Base-by-base conservation (phyloP, 2,888 invertebrate genomes). In the Pomacea canaliculata region DNA sequence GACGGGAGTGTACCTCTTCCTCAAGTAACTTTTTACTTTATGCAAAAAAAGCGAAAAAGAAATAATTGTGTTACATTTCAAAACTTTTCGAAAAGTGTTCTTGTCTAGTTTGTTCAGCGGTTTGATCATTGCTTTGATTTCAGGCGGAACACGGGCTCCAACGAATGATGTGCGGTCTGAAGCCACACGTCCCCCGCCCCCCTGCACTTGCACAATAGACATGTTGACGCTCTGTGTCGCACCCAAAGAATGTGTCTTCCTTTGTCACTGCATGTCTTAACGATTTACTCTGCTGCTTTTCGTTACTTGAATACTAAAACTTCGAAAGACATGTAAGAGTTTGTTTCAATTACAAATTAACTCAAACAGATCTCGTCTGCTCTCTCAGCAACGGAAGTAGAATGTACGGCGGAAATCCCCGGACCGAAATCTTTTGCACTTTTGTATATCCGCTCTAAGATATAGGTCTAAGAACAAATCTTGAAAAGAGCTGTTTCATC, bases 161-260 rank as follows among this genome's bases (percentile, higher is more conserved):
- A 86, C 84, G 78, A 89, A 89, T 16, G 87, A 85, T 9, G 87
- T 86, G 71, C 88, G 81, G 78, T 89, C 89, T 49, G 83, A 76
- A 13, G 79, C 83, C 37, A 80, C 78, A 27, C 83, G 69, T 56
- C 84, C 85, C n/a, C 87, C 85, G 37, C 83, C 84, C 18, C 88
- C 88, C 27, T 83, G 86, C 12, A 87, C 87, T 82, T 88, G 87
- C 37, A 87, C 81, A 37, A 88, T 86, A 8, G 87, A 88, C 88
- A 88, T 88, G 12, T n/a, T 80, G 18, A 18, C 49, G 59, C 23
- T 70, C 23, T 18, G 10, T 16, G 48, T 59, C 0, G 56, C 56
- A 27, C 51, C 51, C 27, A 70, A 12, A 70, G 23, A 49, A 56
- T 10, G 7, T 70, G 10, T 70, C n/a, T 27, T 51, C 56, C 70